Conservation (phyloP, 2,797 vertebrate species). For the Gymnothorax reevesii region DNA sequence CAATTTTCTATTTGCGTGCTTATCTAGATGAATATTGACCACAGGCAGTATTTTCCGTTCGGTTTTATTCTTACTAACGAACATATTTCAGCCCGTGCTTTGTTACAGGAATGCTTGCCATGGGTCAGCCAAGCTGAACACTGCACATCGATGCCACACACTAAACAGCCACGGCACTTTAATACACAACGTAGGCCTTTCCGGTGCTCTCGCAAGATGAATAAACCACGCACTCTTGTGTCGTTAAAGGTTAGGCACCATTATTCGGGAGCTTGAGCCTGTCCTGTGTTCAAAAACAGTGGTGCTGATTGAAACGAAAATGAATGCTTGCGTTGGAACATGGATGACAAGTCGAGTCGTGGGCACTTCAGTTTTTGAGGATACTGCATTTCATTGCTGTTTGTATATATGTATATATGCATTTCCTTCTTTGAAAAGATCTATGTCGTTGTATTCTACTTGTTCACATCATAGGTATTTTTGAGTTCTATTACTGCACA, state of each 20-base stretch:
- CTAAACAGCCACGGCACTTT: slow-evolving; percentile 82
- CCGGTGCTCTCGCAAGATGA: slow-evolving; percentile 71
- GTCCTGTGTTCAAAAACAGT: slow-evolving; percentile 52
- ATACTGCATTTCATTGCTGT: slow-evolving; percentile 64
- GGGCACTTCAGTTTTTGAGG: slow-evolving; percentile 68
- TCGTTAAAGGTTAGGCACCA: slow-evolving; percentile 64
- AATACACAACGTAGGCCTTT: slow-evolving; percentile 73
- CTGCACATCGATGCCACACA: slow-evolving; percentile 80
- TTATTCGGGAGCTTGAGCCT: slow-evolving; percentile 49
- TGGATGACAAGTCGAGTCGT: slow-evolving; percentile 50
- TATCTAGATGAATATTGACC: slow-evolving; percentile 40
- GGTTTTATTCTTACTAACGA: slow-evolving; percentile 37
- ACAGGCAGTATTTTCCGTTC: slow-evolving; percentile 40
- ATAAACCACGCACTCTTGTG: slow-evolving; percentile 52
- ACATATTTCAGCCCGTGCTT: slow-evolving; percentile 53
- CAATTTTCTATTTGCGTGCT: slow-evolving; percentile 41
- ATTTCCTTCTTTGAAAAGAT: slow-evolving; percentile 70
- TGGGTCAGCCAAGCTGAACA: slow-evolving; percentile 78
- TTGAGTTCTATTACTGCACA: slow-evolving; percentile 68
- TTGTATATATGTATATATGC: slow-evolving; percentile 70
- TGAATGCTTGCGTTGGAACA: slow-evolving; percentile 32
- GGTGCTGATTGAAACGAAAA: slow-evolving; percentile 60
- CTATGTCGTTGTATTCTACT: slow-evolving; percentile 65
- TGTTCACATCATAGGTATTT: slow-evolving; percentile 66
- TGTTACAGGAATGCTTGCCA: slow-evolving; percentile 71